phyloP scores from a whole-genome alignment of 2,797 vertebrate genomes.

The Fistularia tabacaria region DNA sequence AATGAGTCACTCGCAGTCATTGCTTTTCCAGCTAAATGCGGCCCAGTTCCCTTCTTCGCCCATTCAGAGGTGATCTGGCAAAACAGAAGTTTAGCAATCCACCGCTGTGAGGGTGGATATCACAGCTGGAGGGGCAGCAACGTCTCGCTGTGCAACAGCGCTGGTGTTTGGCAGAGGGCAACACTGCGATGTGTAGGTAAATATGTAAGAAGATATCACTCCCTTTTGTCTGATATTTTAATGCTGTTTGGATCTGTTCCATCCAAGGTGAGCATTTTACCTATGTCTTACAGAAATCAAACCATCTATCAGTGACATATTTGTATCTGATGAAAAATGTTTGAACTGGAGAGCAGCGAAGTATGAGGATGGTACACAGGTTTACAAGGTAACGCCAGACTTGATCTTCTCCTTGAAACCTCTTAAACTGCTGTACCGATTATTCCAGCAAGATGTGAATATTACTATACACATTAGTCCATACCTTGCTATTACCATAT shows the following conservation, averaged over 20 bases:
- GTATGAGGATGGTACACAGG: constrained; percentile 56
- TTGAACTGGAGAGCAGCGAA: constrained; percentile 73
- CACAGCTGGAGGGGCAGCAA: constrained; percentile 72
- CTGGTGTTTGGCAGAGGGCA: constrained; percentile 73
- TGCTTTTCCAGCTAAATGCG: constrained; percentile 75
- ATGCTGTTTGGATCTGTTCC: background rate
- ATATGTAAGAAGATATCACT: background rate
- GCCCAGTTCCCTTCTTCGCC: constrained; percentile 63
- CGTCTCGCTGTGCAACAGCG: constrained; percentile 71
- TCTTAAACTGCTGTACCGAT: background rate
- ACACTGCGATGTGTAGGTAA: constrained; percentile 70
- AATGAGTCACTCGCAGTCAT: background rate
- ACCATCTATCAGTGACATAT: constrained; percentile 56
- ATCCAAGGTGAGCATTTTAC: background rate
- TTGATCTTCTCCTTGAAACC: background rate
- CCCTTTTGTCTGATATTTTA: background rate
- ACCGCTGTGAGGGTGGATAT: constrained; percentile 77
- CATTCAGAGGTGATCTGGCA: constrained; percentile 75
- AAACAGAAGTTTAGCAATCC: constrained; percentile 71
- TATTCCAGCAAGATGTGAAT: too few relatives aligned
- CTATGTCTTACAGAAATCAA: constrained; percentile 59
- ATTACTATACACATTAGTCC: too few relatives aligned
- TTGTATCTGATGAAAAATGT: constrained; percentile 67
- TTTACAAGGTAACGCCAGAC: constrained; percentile 61
- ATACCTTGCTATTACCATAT: too few relatives aligned